Conservation (phyloP, 2,797 vertebrate species). For the Peromyscus aztecus region DNA sequence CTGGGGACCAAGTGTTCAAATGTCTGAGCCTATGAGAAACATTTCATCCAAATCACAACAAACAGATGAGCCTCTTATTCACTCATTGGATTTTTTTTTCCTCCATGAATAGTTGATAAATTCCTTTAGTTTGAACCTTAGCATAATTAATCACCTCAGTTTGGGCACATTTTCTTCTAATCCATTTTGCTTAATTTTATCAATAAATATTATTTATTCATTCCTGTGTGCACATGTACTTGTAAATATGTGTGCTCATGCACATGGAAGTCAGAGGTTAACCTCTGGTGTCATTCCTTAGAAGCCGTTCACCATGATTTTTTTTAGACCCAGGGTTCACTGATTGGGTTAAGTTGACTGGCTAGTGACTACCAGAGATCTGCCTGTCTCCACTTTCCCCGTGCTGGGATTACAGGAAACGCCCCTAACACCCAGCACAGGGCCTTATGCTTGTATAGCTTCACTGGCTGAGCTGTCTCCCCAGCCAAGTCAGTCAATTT, state of each 20-base stretch:
- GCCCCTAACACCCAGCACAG: fast-evolving
- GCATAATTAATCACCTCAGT: background rate
- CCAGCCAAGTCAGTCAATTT: background rate
- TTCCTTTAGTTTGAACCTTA: constrained; percentile 21
- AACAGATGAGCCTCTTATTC: constrained; percentile 26
- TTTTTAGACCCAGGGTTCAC: background rate
- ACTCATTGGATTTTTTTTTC: background rate
- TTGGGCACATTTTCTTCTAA: constrained; percentile 46
- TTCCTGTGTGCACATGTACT: background rate
- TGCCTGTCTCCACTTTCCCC: background rate
- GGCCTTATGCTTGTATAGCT: background rate
- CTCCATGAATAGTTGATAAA: background rate
- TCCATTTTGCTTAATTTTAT: background rate
- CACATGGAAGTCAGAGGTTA: background rate
- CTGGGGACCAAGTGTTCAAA: background rate
- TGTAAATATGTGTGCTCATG: background rate
- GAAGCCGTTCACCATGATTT: background rate
- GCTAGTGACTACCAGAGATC: background rate
- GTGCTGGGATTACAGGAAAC: background rate
- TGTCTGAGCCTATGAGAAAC: background rate
- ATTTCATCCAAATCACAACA: background rate
- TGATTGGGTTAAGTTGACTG: background rate
- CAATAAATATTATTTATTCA: background rate
- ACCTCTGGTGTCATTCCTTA: background rate
- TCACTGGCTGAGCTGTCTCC: background rate